Evolutionary conservation across 1,140 invertebrate genomes (phyloP), one percentile per base, ranked within the genome.

Genomic region (Ips nitidus): DNA sequence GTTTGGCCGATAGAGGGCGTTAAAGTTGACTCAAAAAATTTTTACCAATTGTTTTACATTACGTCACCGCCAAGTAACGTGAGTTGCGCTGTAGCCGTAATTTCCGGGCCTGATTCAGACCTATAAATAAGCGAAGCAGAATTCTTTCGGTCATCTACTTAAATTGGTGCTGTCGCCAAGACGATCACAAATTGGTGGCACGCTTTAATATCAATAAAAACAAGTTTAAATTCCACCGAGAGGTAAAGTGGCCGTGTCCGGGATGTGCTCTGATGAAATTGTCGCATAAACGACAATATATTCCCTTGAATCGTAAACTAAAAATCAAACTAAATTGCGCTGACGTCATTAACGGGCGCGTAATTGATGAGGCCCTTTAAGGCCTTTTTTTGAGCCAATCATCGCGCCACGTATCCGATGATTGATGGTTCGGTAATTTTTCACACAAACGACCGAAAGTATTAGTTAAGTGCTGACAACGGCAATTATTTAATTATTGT

Each of bases 401-500:
- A 22, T 22, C 22, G 22, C 22, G 22, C 22, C 22, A 22, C 22
- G 0, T 22, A 22, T 22, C 39, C 36, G 22, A 57, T 69, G 67
- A 69, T 69, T 62, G 67, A 69, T 69, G 59, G 61, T 60, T 56
- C 52, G 22, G 40, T 64, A 55, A 63, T 43, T 68, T 69, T 60
- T 56, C 47, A 69, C 62, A 69, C 67, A 69, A 69, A 69, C 67
- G 67, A 55, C 53, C 67, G 67, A 69, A 55, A 63, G 60, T 64
- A 69, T 69, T 69, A 69, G 67, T 69, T 63, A 69, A 69, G 67
- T 63, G 67, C 67, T 69, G 67, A 69, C 67, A 69, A 69, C 67
- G 63, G 59, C 67, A 63, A 69, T 69, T 69, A 69, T 69, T 63
- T 69, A 69, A 69, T 69, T 69, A 47, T 64, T 62, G 61, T 50